Evolutionary conservation across 2,113 vertebrate genomes (phyloP).

Genomic region (Hoplias malabaricus): DNA sequence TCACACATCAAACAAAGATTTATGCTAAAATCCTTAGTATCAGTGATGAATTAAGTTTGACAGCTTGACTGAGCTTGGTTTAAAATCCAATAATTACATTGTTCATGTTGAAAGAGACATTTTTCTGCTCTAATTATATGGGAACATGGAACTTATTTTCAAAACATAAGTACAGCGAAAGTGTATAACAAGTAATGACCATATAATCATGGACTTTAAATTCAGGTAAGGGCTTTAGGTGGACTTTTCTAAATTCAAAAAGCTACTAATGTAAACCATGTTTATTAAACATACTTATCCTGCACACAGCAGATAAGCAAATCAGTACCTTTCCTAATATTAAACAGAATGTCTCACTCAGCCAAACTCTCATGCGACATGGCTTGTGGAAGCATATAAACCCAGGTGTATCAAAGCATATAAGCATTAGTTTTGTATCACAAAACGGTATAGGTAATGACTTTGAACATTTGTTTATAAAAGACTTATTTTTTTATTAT

Average conservation of each 20-base stretch:
- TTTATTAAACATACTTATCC: background rate
- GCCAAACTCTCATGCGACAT: no score
- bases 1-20: constrained; percentile 12
- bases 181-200: background rate
- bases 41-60: background rate
- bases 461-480: no score
- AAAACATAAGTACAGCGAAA: background rate
- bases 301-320: background rate
- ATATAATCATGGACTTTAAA: background rate
- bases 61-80: constrained; percentile 12
- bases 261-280: background rate
- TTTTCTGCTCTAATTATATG: background rate
- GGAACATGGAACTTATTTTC: background rate
- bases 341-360: background rate
- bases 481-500: no score
- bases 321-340: background rate
- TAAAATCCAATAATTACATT: background rate
- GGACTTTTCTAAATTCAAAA: background rate
- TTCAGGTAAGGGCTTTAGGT: background rate
- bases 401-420: background rate
- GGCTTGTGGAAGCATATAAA: background rate
- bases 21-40: constrained; percentile 7
- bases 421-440: background rate
- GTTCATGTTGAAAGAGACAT: background rate
- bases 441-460: no score